Conservation (phyloP, 1,140 invertebrate species). For the Musca vetustissima region DNA sequence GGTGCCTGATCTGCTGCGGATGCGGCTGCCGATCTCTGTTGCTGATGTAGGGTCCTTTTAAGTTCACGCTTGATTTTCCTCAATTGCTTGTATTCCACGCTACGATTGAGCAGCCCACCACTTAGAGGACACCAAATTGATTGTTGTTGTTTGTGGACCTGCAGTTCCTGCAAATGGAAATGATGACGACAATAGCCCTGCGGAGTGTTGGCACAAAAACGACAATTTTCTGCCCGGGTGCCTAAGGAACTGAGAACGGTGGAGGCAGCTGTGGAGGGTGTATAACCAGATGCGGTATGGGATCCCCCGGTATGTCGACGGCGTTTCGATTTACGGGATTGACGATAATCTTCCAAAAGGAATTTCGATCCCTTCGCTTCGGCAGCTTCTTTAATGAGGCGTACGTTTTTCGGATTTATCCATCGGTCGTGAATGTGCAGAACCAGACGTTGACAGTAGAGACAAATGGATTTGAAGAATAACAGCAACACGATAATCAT, state of each 20-base stretch:
- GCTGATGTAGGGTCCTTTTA: constrained; percentile 42
- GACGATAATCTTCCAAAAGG: constrained; percentile 8
- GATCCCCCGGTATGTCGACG: not conserved
- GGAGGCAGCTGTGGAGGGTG: not conserved
- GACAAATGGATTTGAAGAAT: constrained; percentile 54
- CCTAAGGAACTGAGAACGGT: constrained; percentile 2
- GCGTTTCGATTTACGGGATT: not conserved
- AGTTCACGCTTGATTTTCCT: constrained; percentile 42
- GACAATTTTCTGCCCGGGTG: constrained; percentile 41
- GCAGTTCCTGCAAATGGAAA: constrained; percentile 47
- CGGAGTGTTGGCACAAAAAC: constrained; percentile 53
- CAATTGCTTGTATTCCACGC: constrained; percentile 40
- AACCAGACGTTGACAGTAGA: constrained; percentile 53
- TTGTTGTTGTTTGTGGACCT: constrained; percentile 32
- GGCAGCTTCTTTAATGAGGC: constrained; percentile 49
- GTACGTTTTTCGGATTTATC: constrained; percentile 47
- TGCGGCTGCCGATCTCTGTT: constrained; percentile 30
- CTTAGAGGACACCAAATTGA: constrained; percentile 25
- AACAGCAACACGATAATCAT: constrained; percentile 55
- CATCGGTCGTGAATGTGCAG: constrained; percentile 52
- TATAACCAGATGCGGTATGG: not conserved
- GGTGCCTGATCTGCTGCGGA: constrained; percentile 9
- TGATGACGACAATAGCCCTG: constrained; percentile 53
- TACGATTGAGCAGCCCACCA: constrained; percentile 10
- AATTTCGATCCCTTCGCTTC: constrained; percentile 34